Evolutionary conservation across 1,140 invertebrate species (phyloP).

Genomic region (Homalodisca vitripennis): DNA sequence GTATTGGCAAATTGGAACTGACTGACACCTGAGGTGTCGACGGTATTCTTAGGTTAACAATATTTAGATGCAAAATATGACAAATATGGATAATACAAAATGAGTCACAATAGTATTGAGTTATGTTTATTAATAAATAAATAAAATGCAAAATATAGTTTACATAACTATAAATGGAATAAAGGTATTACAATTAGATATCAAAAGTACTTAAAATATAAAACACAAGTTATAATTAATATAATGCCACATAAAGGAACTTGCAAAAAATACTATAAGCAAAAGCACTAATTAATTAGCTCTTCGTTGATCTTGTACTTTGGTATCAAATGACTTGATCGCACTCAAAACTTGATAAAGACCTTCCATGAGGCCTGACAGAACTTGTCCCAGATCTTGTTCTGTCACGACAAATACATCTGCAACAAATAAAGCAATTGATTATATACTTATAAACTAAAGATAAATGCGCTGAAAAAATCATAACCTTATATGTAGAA

Average conservation of each 20-base stretch:
- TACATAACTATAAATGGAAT: no score
- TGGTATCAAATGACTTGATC: conserved; percentile 51
- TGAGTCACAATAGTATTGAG: no score
- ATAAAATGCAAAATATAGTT: no score
- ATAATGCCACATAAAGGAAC: conserved; percentile 6
- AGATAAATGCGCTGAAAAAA: no score
- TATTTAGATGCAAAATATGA: no score
- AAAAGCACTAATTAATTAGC: not conserved
- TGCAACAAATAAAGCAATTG: conserved; percentile 48
- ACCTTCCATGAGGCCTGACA: conserved; percentile 62
- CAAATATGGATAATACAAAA: no score
- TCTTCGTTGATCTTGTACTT: conserved; percentile 22
- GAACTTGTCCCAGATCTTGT: conserved; percentile 62
- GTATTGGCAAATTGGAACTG: no score
- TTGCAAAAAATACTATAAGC: not conserved
- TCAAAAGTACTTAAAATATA: conserved; percentile 13
- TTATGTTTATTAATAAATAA: no score
- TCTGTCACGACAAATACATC: conserved; percentile 65
- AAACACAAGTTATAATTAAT: not conserved
- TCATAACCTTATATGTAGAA: no score
- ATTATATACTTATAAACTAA: no score
- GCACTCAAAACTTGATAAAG: conserved; percentile 63
- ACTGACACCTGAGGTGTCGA: no score
- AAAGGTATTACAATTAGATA: not conserved
- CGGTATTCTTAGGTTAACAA: no score